Evolutionary conservation across 2,113 vertebrate species (phyloP), one percentile per base, ranked within the genome.

Genomic region (Callospermophilus lateralis): DNA sequence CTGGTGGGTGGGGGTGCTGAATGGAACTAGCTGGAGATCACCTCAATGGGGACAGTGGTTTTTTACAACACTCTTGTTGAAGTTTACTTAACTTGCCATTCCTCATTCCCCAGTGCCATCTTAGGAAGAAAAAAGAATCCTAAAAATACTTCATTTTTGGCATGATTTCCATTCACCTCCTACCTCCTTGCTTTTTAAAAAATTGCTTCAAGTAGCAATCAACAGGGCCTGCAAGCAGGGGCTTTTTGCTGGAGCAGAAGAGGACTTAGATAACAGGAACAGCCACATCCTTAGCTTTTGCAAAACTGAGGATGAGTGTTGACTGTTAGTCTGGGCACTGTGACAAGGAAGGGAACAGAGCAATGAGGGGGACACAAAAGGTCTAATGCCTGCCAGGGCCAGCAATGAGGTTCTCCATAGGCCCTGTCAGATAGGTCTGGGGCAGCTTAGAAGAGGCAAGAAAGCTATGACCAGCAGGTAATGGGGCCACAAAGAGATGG

Each of bases 101-200:
- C 37, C 42, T 77, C 42, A 28, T 55, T 45, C n/a, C 39, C 63
- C 77, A 48, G 32, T 70, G 84, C 42, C 61, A 55, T 76, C 45
- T 84, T 51, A 65, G 53, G 68, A 91, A 91, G 73, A 84, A 84
- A 93, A 93, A 80, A 65, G 61, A 32, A 48, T 34, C 37, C 51
- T 51, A 78, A 85, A 92, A 91, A n/a, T 93, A 87, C 51, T 93
- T 92, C 92, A 67, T 72, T 92, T 95, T 63, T 94, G 96, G 89
- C 76, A 88, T 72, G 55, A 88, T 95, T 92, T 95, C 68, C 55
- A 90, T 61, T 77, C 11, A 51, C 87, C 94, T 96, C 90, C 92
- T 63, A 84, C 84, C 5, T 92, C 39, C 24, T 87, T 61, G 45
- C 84, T 96, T 96, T 96, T 53, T 74, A 32, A 93, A 93, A 85